A percentile compares a stretch with the other conserved stretches of the same genome.
Evolutionary conservation across 2,797 vertebrate species (phyloP).

Genomic region (Sebastolobus alascanus): DNA sequence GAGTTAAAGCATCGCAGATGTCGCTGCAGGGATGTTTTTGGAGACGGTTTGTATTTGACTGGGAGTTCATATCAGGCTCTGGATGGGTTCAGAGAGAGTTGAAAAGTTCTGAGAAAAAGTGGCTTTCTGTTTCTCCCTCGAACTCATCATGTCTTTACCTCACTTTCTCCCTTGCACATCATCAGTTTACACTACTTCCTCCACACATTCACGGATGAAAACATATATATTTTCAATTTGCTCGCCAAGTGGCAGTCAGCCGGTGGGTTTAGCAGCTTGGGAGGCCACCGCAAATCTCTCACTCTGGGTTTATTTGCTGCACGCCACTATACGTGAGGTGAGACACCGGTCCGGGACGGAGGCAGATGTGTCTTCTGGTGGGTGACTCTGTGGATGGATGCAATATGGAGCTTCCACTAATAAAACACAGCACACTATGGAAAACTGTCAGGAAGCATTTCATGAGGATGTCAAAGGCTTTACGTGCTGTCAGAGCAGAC

Average conservation of each 20-base stretch:
- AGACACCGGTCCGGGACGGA: slow-evolving; percentile 36
- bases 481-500: slow-evolving; percentile 19
- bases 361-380: slow-evolving; percentile 57
- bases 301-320: slow-evolving; percentile 71
- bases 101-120: slow-evolving; percentile 14
- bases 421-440: slow-evolving; percentile 41
- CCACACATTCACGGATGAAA: slow-evolving; percentile 10
- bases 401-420: slow-evolving; percentile 37
- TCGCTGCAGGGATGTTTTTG: slow-evolving; percentile 30
- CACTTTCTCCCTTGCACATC: neutral
- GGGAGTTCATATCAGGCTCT: slow-evolving; percentile 39
- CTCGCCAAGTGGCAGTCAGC: slow-evolving; percentile 27
- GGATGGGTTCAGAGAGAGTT: slow-evolving; percentile 25
- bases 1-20: slow-evolving; percentile 44
- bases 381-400: slow-evolving; percentile 54
- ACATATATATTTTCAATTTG: slow-evolving; percentile 33
- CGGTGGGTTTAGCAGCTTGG: slow-evolving; percentile 61
- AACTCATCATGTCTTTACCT: neutral
- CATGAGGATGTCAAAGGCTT: slow-evolving; percentile 25
- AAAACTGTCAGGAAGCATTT: slow-evolving; percentile 40
- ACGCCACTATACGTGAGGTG: slow-evolving; percentile 67
- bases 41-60: slow-evolving; percentile 15
- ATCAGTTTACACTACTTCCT: slow-evolving; percentile 33
- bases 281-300: slow-evolving; percentile 77
- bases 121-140: neutral